A percentile compares a stretch with the other conserved stretches of the same genome.
Conservation (phyloP, 2,888 invertebrate species). For the Trichopoda pennipes region DNA sequence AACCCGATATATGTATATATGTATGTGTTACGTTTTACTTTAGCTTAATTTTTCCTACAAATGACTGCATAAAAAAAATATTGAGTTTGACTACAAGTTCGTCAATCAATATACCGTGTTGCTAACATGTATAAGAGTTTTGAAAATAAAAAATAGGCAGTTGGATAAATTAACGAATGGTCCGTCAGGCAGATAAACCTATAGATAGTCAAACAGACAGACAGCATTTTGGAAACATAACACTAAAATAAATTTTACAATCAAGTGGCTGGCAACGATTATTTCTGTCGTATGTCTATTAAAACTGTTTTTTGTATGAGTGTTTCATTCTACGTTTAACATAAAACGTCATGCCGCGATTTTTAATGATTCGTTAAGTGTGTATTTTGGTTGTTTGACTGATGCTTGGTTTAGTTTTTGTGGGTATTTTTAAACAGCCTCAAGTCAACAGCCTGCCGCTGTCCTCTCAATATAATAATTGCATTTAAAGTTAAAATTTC, state of each 20-base stretch:
- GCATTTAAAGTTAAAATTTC: conserved; percentile 32
- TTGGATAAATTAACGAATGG: background rate
- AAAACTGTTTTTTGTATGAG: conserved; percentile 26
- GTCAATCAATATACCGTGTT: conserved; percentile 60
- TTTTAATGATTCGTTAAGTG: conserved; percentile 62
- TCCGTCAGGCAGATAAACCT: conserved; percentile 19
- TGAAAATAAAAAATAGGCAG: conserved; percentile 16
- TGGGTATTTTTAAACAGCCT: conserved; percentile 9
- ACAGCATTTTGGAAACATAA: background rate
- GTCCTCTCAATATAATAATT: conserved; percentile 54
- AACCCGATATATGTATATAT: conserved; percentile 13
- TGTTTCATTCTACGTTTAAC: conserved; percentile 41
- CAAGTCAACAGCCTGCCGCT: conserved; percentile 6
- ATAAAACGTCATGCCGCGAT: conserved; percentile 52
- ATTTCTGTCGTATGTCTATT: conserved; percentile 20
- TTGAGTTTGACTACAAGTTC: conserved; percentile 66
- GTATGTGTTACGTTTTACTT: background rate
- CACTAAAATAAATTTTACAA: conserved; percentile 5
- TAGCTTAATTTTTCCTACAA: conserved; percentile 7
- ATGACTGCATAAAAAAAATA: conserved; percentile 9
- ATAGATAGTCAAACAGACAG: conserved; percentile 18
- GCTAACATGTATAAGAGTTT: conserved; percentile 17
- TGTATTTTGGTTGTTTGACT: conserved; percentile 35
- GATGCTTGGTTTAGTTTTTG: conserved; percentile 12
- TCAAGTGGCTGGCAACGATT: conserved; percentile 15